Base-by-base conservation (phyloP, 37 sponge, comb jelly and placozoan genomes). In the Petrosia ficiformis region DNA sequence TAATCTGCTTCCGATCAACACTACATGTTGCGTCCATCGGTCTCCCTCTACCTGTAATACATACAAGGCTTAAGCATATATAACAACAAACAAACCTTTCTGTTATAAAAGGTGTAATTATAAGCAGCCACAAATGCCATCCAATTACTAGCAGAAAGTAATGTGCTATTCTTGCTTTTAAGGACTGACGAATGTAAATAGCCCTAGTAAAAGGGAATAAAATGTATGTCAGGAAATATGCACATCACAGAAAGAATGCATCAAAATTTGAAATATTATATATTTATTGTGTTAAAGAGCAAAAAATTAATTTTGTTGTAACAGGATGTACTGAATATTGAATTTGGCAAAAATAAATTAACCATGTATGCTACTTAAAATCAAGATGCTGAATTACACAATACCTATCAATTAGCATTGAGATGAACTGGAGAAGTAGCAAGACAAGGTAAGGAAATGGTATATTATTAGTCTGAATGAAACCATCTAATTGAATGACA, bases 61-160 rank as follows among this genome's bases (percentile, higher is more conserved):
- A n/a, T n/a, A n/a, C n/a, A n/a, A n/a, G n/a, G n/a, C n/a, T n/a
- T n/a, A n/a, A n/a, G n/a, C n/a, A n/a, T n/a, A n/a, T n/a, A n/a
- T n/a, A n/a, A n/a, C n/a, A n/a, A n/a, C n/a, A n/a, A n/a, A n/a
- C n/a, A n/a, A 22, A 92, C 93, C 52, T 75, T 73, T 57, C 59
- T 36, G 92, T 91, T 59, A 88, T 35, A 0, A 25, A 16, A n/a
- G 95, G 95, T n/a, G 91, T 58, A 10, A 91, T 39, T 37, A 94
- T 80, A 79, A 94, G 87, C 63, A 94, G 67, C 80, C 87, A 90
- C 2, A 61, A n/a, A 70, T 94, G 95, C 85, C 92, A 84, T 10
- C 33, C 56, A 5, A 91, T 2, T n/a, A 94, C 75, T 21, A 87
- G 82, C 26, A 80, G 28, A 14, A 94, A 19, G n/a, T 90, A 72